Conservation (phyloP, 2,113 vertebrate genomes). For the Bujurquina vittata region DNA sequence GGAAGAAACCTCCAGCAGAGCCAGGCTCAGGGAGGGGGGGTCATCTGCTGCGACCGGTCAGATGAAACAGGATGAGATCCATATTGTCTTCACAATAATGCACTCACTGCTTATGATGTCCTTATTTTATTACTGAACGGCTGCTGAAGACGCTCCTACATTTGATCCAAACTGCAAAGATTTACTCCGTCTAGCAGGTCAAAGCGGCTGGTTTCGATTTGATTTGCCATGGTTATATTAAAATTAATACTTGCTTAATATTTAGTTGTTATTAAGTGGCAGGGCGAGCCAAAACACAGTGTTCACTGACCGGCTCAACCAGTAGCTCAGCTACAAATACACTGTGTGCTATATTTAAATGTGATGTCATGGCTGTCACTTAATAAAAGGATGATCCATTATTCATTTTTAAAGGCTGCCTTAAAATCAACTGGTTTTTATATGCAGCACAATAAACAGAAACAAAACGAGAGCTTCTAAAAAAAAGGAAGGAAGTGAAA, state of each 20-base stretch:
- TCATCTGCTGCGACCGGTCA: no score
- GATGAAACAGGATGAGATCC: not conserved
- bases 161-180: not conserved
- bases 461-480: no score
- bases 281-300: not conserved
- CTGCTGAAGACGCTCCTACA: not conserved
- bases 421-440: not conserved
- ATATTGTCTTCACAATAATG: not conserved
- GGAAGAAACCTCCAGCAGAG: no score
- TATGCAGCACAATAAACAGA: constrained; percentile 3
- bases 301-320: not conserved
- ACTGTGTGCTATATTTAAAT: not conserved
- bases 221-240: not conserved
- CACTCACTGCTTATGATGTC: not conserved
- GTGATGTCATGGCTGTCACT: not conserved
- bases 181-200: not conserved
- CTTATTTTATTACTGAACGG: not conserved
- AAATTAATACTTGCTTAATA: not conserved
- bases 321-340: not conserved
- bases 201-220: not conserved
- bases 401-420: constrained; percentile 11
- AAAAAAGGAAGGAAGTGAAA: no score
- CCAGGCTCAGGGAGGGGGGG: no score
- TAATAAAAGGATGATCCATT: not conserved
- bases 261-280: not conserved